Evolutionary conservation across 2,113 vertebrate species (phyloP).

Genomic region (Ginglymostoma cirratum): DNA sequence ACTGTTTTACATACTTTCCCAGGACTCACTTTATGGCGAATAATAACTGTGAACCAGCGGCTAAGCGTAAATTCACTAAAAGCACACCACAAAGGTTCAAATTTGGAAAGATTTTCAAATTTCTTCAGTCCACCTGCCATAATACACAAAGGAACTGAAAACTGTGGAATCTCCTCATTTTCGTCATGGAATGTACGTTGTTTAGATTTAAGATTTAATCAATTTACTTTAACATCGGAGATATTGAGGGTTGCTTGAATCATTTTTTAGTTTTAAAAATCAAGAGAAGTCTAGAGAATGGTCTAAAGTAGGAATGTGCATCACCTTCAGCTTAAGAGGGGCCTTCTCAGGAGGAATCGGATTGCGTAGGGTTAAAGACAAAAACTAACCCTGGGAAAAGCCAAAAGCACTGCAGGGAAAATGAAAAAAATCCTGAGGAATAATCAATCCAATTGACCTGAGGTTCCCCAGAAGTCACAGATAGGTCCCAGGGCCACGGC

Average conservation of each 20-base stretch:
- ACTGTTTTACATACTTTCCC: too few species aligned
- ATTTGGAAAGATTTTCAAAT: too few species aligned
- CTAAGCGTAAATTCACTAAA: too few species aligned
- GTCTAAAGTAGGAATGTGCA: neutral
- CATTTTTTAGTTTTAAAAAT: neutral
- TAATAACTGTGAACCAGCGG: too few species aligned
- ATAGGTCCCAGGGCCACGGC: too few species aligned
- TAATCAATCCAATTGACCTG: neutral
- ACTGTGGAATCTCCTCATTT: too few species aligned
- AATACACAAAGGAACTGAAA: too few species aligned
- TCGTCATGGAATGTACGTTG: too few species aligned
- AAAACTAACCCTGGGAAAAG: neutral
- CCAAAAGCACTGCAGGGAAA: neutral
- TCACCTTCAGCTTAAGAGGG: neutral
- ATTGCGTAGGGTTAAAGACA: neutral
- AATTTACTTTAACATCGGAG: neutral
- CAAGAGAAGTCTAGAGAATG: neutral
- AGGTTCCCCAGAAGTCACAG: neutral
- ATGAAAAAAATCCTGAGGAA: neutral
- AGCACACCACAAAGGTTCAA: too few species aligned
- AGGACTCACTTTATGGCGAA: too few species aligned
- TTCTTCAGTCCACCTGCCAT: too few species aligned
- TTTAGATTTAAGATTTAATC: neutral
- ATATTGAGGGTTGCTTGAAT: neutral
- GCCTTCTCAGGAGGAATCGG: neutral